Evolutionary conservation across 2,888 invertebrate species (phyloP), one percentile per base, ranked within the genome.

Genomic region (Aromia moschata): DNA sequence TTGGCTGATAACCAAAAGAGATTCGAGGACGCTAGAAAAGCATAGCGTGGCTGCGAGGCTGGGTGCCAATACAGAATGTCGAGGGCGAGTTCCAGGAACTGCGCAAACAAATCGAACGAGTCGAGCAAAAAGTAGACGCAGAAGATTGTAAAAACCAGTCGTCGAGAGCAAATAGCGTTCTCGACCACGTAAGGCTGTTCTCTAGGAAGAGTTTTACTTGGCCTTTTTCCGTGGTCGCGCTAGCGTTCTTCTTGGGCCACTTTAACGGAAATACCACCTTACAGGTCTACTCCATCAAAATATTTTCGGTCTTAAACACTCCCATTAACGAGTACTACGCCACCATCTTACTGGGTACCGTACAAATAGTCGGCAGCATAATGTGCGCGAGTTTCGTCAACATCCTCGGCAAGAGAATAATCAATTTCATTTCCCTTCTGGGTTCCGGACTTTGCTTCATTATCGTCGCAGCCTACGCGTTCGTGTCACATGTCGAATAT

Each of bases 31-130:
- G 91, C 92, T 0, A 85, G 86, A 83, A 85, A 76, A 85, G 88
- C 25, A 81, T 93, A 11, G 89, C 90, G 68, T 93, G 92, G 92
- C 79, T 93, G 0, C 84, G 93, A 25, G 93, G 93, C 1, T 93
- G 92, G 92, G 88, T 88, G 0, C 81, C 82, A 0, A 80, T 88
- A 12, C 77, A 82, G 2, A 83, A 83, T 15, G 86, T 92, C 0
- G 86, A 87, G 71, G 70, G 78, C 0, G 90, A 90, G 71, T 83
- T 87, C 18, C 79, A 80, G 44, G 83, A 84, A 41, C 82, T 89
- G n/a, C 70, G 69, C 41, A 56, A 67, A 47, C 65, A 72, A 45
- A 53, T 71, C 11, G 62, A 51, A 31, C 51, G 65, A 51, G 12
- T 52, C 44, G 20, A 59, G 16, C 37, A 54, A 7, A 25, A 40